phyloP scores from a whole-genome alignment of 2,797 vertebrate genomes.

The Anabacerthia variegaticeps region DNA sequence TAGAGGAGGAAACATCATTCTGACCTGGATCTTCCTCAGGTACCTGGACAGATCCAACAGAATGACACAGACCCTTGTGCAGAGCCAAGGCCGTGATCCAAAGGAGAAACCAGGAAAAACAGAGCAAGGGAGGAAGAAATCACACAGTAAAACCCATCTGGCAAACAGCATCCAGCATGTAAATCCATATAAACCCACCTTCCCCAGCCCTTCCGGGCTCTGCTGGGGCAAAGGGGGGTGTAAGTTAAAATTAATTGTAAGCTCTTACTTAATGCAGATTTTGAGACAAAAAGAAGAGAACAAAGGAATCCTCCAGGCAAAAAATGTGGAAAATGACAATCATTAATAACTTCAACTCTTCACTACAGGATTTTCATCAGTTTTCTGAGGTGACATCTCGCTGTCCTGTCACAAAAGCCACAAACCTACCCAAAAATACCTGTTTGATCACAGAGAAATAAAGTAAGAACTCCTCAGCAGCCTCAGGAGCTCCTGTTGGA shows the following conservation, averaged over 20 bases:
- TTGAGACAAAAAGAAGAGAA: slow-evolving; percentile 47
- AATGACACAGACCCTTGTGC: accelerated
- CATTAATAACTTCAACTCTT: slow-evolving; percentile 17
- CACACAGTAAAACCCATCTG: neutral
- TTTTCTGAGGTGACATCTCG: neutral
- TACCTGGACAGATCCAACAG: neutral
- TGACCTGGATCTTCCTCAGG: neutral
- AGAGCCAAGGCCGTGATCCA: accelerated
- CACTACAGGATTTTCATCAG: neutral
- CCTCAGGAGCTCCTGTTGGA: accelerated
- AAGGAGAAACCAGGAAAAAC: neutral
- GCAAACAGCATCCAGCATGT: neutral
- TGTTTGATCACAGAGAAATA: neutral
- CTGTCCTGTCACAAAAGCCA: neutral
- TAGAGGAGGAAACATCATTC: neutral
- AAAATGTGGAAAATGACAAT: neutral
- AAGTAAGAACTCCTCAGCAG: neutral
- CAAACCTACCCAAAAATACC: neutral
- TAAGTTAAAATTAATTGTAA: neutral
- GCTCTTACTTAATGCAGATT: slow-evolving; percentile 18
- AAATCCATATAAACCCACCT: neutral
- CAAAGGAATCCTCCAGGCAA: slow-evolving; percentile 49
- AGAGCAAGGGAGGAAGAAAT: neutral
- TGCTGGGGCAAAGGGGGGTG: neutral
- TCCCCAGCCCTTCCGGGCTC: neutral